Evolutionary conservation across 1,140 invertebrate genomes (phyloP).

Genomic region (Anastrepha obliqua): DNA sequence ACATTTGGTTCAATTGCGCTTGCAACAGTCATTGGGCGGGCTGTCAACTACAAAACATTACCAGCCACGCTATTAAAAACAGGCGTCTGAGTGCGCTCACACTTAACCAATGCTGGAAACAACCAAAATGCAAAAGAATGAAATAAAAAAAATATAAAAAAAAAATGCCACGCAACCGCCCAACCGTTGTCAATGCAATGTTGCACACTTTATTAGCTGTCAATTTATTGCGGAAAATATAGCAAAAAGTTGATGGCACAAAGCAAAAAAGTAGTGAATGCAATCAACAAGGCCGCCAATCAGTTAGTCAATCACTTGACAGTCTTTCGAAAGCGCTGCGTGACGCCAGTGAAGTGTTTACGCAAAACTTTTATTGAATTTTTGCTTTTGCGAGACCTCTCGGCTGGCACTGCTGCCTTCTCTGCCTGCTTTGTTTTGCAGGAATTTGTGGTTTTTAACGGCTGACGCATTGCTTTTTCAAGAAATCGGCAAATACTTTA

Average conservation of each 20-base stretch:
- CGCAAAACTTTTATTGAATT: background rate
- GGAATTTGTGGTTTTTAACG: background rate
- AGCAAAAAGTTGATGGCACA: background rate
- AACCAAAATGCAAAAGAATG: background rate
- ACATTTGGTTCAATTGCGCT: background rate
- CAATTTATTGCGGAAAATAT: slow-evolving; percentile 5
- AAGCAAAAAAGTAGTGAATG: background rate
- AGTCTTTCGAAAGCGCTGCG: background rate
- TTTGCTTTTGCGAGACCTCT: background rate
- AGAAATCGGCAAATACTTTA: background rate
- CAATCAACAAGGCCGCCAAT: background rate
- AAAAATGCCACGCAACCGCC: background rate
- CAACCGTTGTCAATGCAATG: slow-evolving; percentile 16
- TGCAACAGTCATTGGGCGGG: background rate
- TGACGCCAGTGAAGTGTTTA: background rate
- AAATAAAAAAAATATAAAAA: background rate
- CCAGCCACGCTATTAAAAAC: background rate
- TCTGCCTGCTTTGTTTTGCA: background rate
- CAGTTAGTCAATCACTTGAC: background rate
- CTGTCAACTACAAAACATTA: slow-evolving; percentile 45
- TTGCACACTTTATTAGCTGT: slow-evolving; percentile 51
- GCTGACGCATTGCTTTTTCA: background rate
- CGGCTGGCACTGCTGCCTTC: background rate
- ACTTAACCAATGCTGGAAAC: background rate
- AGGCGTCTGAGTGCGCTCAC: background rate